Conservation (phyloP, 2,888 invertebrate genomes). For the Dicyrtomina minuta region DNA sequence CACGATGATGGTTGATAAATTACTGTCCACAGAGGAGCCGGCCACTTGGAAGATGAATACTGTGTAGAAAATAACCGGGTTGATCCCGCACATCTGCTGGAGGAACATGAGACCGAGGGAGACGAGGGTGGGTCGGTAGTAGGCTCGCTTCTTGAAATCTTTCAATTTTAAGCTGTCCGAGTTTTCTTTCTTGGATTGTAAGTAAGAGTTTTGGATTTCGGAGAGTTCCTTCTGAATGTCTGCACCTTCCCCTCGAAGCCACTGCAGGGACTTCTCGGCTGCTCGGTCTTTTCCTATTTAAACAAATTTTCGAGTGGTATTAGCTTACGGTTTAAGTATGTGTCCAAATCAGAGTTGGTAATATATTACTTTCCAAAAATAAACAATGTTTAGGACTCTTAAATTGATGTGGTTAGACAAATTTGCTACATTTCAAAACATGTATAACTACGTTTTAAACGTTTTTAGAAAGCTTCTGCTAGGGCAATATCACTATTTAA, state of each 20-base stretch:
- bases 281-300: conserved; percentile 64
- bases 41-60: conserved; percentile 74
- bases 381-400: too few species aligned
- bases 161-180: conserved; percentile 17
- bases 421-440: too few species aligned
- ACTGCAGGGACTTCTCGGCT: conserved; percentile 74
- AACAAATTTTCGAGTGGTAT: too few species aligned
- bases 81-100: conserved; percentile 92
- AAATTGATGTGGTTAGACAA: too few species aligned
- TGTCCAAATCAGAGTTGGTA: neutral
- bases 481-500: too few species aligned
- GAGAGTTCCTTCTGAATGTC: conserved; percentile 76
- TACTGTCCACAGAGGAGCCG: conserved; percentile 75
- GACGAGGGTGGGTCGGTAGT: conserved; percentile 76
- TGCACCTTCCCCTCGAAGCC: conserved; percentile 75
- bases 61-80: conserved; percentile 92
- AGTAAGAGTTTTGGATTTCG: conserved; percentile 70
- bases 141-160: conserved; percentile 59
- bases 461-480: too few species aligned
- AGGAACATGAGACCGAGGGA: conserved; percentile 88
- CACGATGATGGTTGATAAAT: conserved; percentile 79
- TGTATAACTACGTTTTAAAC: too few species aligned
- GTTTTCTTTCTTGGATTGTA: conserved; percentile 62
- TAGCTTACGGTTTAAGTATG: too few species aligned
- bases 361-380: too few species aligned